phyloP scores from a whole-genome alignment of 2,888 invertebrate genomes.

The Drosophila mimetica region DNA sequence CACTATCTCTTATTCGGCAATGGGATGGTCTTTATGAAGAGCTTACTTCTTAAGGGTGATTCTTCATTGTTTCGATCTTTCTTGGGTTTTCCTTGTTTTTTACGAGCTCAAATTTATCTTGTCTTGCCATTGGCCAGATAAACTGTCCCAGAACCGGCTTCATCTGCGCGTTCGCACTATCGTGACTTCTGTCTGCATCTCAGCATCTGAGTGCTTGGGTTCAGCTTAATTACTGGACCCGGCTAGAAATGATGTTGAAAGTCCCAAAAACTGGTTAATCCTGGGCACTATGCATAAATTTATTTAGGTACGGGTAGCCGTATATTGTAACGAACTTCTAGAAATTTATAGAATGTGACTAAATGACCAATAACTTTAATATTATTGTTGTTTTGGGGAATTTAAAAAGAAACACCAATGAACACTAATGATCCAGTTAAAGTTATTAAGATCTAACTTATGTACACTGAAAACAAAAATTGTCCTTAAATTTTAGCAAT shows the following conservation, averaged over 20 bases:
- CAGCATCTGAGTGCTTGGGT: constrained; percentile 50
- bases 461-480: too few relatives aligned
- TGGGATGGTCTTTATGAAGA: constrained; percentile 22
- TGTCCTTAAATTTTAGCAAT: too few relatives aligned
- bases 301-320: constrained; percentile 9
- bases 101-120: constrained; percentile 20
- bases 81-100: constrained; percentile 11
- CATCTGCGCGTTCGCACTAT: constrained; percentile 7
- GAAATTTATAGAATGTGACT: background rate
- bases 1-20: background rate
- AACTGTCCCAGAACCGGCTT: constrained; percentile 53
- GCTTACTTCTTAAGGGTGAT: constrained; percentile 29
- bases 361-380: too few relatives aligned
- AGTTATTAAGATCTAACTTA: too few relatives aligned
- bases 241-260: constrained; percentile 3
- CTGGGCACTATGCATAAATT: constrained; percentile 26
- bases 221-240: constrained; percentile 61
- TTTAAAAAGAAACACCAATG: too few relatives aligned
- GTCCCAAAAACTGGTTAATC: constrained; percentile 51
- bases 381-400: too few relatives aligned
- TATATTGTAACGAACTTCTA: constrained; percentile 47
- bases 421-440: too few relatives aligned
- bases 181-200: constrained; percentile 68
- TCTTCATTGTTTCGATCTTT: constrained; percentile 30
- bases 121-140: constrained; percentile 56